A percentile compares a stretch with the other conserved stretches of the same genome.
Conservation (phyloP, 1,140 invertebrate species). For the Microplitis demolitor region DNA sequence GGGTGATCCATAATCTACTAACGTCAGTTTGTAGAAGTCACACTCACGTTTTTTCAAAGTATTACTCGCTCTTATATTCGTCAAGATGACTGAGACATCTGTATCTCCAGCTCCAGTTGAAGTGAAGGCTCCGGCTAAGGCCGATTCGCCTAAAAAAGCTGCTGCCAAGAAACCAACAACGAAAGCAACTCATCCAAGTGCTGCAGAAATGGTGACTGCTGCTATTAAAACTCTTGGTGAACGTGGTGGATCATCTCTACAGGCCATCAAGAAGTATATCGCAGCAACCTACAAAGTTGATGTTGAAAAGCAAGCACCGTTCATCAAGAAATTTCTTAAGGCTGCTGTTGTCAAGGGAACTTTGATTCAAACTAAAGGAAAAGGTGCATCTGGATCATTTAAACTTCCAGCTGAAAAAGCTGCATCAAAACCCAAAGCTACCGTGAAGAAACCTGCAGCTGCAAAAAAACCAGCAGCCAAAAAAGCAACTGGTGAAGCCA, state of each 20-base stretch:
- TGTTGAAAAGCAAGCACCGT: conserved; percentile 64
- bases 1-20: too few species aligned
- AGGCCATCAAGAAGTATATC: conserved; percentile 72
- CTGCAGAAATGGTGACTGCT: conserved; percentile 63
- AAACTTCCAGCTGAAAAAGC: background rate
- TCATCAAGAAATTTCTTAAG: conserved; percentile 67
- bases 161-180: conserved; percentile 38
- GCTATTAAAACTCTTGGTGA: conserved; percentile 68
- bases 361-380: conserved; percentile 63
- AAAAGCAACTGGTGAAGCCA: background rate
- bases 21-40: too few species aligned
- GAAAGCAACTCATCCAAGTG: conserved; percentile 58
- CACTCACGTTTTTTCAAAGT: too few species aligned
- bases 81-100: background rate
- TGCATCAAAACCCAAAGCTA: background rate
- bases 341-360: conserved; percentile 62
- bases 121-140: background rate
- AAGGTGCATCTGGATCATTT: conserved; percentile 10
- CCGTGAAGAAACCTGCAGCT: background rate
- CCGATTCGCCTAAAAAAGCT: conserved; percentile 25
- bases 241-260: conserved; percentile 65
- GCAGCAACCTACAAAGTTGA: conserved; percentile 65
- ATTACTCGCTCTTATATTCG: too few species aligned
- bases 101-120: background rate
- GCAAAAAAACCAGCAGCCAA: background rate